Conservation (phyloP, 2,888 invertebrate genomes). For the Leptopilina drosophilae region DNA sequence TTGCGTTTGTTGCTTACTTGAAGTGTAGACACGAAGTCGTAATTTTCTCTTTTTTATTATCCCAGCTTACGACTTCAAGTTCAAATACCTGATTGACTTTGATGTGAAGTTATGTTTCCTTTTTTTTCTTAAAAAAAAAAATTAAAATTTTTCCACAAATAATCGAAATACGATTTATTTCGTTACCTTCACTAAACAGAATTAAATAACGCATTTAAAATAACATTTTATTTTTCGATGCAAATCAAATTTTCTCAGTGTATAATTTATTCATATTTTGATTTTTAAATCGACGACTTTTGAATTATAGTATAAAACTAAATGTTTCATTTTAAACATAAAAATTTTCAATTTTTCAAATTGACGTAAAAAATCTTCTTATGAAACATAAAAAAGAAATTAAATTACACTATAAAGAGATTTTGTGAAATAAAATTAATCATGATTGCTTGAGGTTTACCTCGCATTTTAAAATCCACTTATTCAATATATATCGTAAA, state of each 20-base stretch:
- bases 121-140: background rate
- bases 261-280: too few relatives aligned
- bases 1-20: conserved; percentile 35
- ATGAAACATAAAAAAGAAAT: too few relatives aligned
- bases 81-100: conserved; percentile 28
- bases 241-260: too few relatives aligned
- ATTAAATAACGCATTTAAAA: too few relatives aligned
- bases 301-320: too few relatives aligned
- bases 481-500: conserved; percentile 1
- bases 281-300: too few relatives aligned
- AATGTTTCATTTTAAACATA: background rate
- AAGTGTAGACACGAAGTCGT: conserved; percentile 30
- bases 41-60: conserved; percentile 34
- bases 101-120: background rate
- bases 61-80: conserved; percentile 34
- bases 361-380: background rate
- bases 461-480: background rate
- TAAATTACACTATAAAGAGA: too few relatives aligned
- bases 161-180: too few relatives aligned
- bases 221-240: too few relatives aligned
- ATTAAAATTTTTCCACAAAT: background rate
- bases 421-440: background rate
- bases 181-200: background rate
- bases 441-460: background rate
- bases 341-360: background rate